Evolutionary conservation across 2,888 invertebrate species (phyloP).

Genomic region (Girardia tigrina): DNA sequence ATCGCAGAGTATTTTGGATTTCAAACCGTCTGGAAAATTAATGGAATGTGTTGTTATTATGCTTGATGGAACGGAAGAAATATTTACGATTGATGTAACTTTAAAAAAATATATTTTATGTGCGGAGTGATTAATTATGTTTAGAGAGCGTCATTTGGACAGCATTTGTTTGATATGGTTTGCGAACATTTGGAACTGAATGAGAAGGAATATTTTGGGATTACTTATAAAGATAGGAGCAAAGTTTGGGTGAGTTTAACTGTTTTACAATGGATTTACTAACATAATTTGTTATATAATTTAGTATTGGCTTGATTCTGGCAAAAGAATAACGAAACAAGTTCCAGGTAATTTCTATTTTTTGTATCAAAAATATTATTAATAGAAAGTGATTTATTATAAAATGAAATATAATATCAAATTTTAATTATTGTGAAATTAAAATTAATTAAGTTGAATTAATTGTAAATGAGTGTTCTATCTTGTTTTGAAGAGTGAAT

Average conservation of each 20-base stretch:
- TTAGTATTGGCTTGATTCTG: constrained; percentile 25
- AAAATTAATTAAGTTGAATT: too few species aligned
- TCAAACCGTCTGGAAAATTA: constrained; percentile 31
- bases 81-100: constrained; percentile 35
- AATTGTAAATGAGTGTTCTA: too few species aligned
- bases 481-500: too few species aligned
- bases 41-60: constrained; percentile 33
- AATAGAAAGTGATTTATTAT: too few species aligned
- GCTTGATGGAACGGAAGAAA: constrained; percentile 35
- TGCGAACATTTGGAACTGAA: constrained; percentile 29
- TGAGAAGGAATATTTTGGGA: constrained; percentile 35
- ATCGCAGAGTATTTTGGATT: constrained; percentile 24
- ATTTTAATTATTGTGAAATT: too few species aligned
- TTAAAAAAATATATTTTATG: background rate
- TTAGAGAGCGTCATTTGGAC: constrained; percentile 35
- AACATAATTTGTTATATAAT: background rate
- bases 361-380: too few species aligned
- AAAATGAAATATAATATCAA: too few species aligned
- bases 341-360: constrained; percentile 27
- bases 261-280: background rate
- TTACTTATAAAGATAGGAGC: constrained; percentile 30
- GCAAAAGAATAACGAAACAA: constrained; percentile 30
- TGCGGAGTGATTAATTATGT: background rate
- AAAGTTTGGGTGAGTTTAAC: constrained; percentile 34
- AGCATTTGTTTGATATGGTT: constrained; percentile 35